Base-by-base conservation (phyloP, 2,113 vertebrate species). In the Lepidiolamprologus cunningtoni region DNA sequence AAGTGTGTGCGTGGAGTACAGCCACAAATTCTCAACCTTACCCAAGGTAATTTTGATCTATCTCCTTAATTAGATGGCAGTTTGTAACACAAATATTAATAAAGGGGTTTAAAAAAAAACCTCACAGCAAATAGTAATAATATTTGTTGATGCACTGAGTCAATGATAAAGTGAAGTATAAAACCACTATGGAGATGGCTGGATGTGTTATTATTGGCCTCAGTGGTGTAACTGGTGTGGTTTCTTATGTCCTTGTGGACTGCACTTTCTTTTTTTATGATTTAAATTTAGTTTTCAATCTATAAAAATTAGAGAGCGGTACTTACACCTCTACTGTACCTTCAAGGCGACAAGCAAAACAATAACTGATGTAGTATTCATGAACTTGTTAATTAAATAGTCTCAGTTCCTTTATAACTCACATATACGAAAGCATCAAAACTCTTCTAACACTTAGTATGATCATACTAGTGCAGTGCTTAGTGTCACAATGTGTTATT, bases 71-170 rank as follows among this genome's bases (percentile, higher is more conserved):
- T 23, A 42, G 37, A 71, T 3, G n/a, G 66, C n/a, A 23, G 66
- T 40, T 71, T 71, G 37, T 71, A 42, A 71, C 66, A 71, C 5
- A 73, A 73, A 26, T 45, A 73, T 45, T 73, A 73, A 45, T 45
- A 26, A 16, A 45, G 8, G 5, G 40, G 1, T 45, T 45, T 4
- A 7, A 1, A n/a, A 16, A 33, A 31, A 63, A 2, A 2, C 0
- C 9, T 4, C 61, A 66, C 61, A 66, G 61, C 33, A 66, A 66
- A 66, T 66, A 66, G 5, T 73, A 45, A 42, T 45, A 23, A 73
- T 45, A 73, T 73, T 42, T 73, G 21, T 26, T 45, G 40, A 45
- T 45, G 40, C 21, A 73, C 40, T 26, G 8, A 45, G 40, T 26
- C 40, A 73, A 45, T 7, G 21, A 73, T 45, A 26, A 73, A 73